These are phyloP conservation scores for Rallus crepitans DNA, from an alignment of 2,797 vertebrate species.

Conservation along the genomic window DNA sequence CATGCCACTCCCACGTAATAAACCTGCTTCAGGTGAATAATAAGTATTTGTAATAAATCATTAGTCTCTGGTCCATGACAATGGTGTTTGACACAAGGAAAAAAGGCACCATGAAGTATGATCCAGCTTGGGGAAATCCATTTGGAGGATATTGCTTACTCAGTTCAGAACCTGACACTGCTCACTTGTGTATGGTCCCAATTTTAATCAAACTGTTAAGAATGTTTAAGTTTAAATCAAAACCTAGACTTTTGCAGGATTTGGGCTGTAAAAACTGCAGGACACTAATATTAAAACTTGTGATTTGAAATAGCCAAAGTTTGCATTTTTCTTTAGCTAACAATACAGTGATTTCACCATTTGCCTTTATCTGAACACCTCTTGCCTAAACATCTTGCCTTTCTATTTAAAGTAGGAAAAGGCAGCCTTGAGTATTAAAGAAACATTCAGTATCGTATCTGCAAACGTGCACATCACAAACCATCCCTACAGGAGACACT, in stretches of 20 bases:
- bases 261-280: background rate
- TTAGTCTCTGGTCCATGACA: background rate
- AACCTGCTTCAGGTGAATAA: background rate
- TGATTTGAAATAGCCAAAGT: background rate
- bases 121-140: background rate
- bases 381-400: background rate
- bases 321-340: background rate
- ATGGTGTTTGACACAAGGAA: background rate
- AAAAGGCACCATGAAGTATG: background rate
- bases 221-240: background rate
- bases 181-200: background rate
- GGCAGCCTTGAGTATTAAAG: conserved; percentile 18
- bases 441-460: background rate
- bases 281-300: background rate
- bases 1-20: background rate
- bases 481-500: background rate
- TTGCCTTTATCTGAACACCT: background rate
- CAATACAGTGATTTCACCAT: background rate
- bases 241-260: background rate
- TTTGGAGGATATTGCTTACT: background rate
- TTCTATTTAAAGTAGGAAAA: background rate
- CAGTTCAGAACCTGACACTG: background rate
- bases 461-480: background rate
- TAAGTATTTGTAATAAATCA: background rate
- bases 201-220: background rate